These are phyloP conservation scores for Gymnosoma rotundatum DNA, from an alignment of 2,888 invertebrate species.

Conservation along the genomic window DNA sequence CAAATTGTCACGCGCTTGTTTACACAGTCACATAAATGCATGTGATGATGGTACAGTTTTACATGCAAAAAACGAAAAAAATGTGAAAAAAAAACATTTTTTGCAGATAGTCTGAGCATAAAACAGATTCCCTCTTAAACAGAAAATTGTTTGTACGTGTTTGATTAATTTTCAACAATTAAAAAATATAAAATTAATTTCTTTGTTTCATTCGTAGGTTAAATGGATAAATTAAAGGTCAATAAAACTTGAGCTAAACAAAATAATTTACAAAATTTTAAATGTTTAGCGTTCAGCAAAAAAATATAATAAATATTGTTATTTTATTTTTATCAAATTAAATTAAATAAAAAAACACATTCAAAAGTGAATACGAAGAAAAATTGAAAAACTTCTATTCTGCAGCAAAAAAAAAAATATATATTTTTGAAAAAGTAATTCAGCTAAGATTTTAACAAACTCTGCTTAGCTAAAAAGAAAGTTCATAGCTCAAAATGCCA, in stretches of 20 bases:
- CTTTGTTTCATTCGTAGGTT: not conserved
- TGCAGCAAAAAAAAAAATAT: too few relatives aligned
- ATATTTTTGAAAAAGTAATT: too few relatives aligned
- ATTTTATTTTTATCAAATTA: too few relatives aligned
- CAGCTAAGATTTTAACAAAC: too few relatives aligned
- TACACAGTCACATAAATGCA: conserved; percentile 9
- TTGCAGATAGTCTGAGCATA: not conserved
- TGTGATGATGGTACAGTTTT: conserved; percentile 2
- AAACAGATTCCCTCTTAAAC: conserved; percentile 8
- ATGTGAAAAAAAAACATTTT: not conserved
- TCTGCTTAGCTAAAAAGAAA: too few relatives aligned
- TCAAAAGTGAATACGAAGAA: too few relatives aligned
- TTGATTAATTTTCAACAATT: conserved; percentile 14
- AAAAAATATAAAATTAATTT: conserved; percentile 3
- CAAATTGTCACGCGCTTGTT: conserved; percentile 62
- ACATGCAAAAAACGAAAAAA: not conserved
- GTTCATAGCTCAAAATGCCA: too few relatives aligned
- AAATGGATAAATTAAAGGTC: conserved; percentile 7
- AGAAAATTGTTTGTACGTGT: not conserved
- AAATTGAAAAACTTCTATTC: too few relatives aligned
- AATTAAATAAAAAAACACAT: too few relatives aligned
- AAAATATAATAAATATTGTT: too few relatives aligned
- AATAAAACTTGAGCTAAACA: conserved; percentile 7
- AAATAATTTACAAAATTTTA: not conserved
- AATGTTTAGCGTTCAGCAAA: not conserved